These are phyloP conservation scores for Sitobion miscanthi DNA, from an alignment of 1,140 invertebrate genomes.

Conservation along the genomic window DNA sequence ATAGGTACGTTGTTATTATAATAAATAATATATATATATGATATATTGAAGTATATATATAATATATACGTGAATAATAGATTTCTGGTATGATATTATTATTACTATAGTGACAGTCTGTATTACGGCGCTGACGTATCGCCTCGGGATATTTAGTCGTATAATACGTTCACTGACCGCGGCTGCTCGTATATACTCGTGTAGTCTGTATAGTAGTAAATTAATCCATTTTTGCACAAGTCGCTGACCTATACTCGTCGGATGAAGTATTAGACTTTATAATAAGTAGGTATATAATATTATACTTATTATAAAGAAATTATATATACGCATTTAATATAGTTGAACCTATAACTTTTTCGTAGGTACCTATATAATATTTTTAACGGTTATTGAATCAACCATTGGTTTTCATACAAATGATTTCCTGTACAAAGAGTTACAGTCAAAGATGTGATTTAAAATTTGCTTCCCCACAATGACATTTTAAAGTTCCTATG, in stretches of 20 bases:
- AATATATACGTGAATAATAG: background rate
- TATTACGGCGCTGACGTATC: background rate
- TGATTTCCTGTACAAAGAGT: background rate
- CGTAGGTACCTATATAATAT: background rate
- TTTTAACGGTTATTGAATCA: background rate
- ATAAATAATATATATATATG: background rate
- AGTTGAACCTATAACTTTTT: background rate
- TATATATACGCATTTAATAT: background rate
- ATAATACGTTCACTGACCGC: conserved; percentile 1
- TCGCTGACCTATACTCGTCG: background rate
- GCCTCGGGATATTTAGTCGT: background rate
- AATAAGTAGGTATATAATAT: background rate
- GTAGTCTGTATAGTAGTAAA: background rate
- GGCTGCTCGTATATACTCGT: background rate
- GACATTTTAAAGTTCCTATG: background rate
- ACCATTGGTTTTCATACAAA: no score
- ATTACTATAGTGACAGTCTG: background rate
- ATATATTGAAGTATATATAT: background rate
- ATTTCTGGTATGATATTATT: conserved; percentile 10
- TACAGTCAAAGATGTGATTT: background rate
- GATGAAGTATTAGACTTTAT: background rate
- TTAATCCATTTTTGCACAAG: conserved; percentile 1
- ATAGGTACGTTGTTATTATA: background rate
- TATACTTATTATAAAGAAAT: background rate
- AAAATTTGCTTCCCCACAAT: background rate